Percentiles rank a stretch among this genome's conserved stretches.
These are phyloP conservation scores for Hartigia nigra DNA, from an alignment of 2,888 invertebrate species.

Conservation along the genomic window DNA sequence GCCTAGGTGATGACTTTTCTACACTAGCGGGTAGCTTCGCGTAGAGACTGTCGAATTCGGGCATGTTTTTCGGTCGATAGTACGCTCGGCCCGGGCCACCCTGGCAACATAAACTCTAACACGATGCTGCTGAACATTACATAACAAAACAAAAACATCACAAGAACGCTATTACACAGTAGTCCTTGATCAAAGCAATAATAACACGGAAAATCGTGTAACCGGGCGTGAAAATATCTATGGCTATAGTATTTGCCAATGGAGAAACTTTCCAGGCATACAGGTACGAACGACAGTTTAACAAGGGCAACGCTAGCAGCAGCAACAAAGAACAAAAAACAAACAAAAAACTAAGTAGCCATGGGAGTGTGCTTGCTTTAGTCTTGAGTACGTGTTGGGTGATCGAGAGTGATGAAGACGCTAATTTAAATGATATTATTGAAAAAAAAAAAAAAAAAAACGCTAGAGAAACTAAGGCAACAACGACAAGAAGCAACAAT, in stretches of 20 bases:
- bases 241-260: background rate
- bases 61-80: background rate
- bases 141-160: background rate
- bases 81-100: background rate
- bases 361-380: background rate
- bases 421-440: conserved; percentile 4
- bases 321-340: background rate
- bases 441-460: conserved; percentile 10
- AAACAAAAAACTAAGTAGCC: background rate
- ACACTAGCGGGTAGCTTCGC: background rate
- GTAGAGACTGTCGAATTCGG: background rate
- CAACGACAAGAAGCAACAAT: conserved; percentile 30
- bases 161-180: background rate
- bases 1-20: background rate
- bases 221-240: background rate
- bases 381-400: background rate
- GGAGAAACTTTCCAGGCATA: background rate
- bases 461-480: conserved; percentile 25
- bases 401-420: background rate
- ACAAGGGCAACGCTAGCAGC: background rate
- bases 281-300: background rate
- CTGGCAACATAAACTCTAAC: background rate
- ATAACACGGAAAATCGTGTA: background rate
- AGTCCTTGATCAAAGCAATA: background rate
- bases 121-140: background rate